Conservation (phyloP, 2,797 vertebrate genomes). For the Darevskia mixta region DNA sequence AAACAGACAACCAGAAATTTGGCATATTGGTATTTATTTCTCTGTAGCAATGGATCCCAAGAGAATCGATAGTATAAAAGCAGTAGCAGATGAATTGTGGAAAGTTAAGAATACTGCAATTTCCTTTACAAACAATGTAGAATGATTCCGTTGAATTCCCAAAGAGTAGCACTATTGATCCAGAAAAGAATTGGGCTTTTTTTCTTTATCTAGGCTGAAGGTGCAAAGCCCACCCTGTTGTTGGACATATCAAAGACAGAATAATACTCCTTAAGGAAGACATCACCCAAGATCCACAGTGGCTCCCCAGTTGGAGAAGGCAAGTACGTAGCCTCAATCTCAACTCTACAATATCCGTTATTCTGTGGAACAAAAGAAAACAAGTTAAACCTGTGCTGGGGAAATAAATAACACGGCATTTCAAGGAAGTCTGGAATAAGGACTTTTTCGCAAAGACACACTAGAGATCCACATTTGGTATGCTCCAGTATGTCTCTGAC, state of each 20-base stretch:
- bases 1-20: not conserved
- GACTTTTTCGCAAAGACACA: not conserved
- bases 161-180: not conserved
- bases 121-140: not conserved
- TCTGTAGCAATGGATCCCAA: not conserved
- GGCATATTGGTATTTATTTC: not conserved
- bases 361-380: conserved; percentile 40
- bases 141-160: not conserved
- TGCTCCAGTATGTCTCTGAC: not conserved
- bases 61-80: not conserved
- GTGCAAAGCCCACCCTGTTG: conserved; percentile 82
- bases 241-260: conserved; percentile 78
- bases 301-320: conserved; percentile 74
- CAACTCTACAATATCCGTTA: conserved; percentile 72
- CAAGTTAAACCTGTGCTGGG: rapidly evolving
- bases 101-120: not conserved
- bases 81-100: not conserved
- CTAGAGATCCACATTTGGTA: not conserved
- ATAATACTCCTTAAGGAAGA: conserved; percentile 86
- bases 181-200: not conserved
- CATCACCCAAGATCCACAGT: conserved; percentile 83
- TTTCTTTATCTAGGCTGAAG: conserved; percentile 61
- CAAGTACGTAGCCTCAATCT: conserved; percentile 79
- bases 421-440: not conserved
- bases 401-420: not conserved